Evolutionary conservation across 92 coral and sea anemone species (phyloP), one percentile per base, ranked within the genome.

Genomic region (Bergia sp.): DNA sequence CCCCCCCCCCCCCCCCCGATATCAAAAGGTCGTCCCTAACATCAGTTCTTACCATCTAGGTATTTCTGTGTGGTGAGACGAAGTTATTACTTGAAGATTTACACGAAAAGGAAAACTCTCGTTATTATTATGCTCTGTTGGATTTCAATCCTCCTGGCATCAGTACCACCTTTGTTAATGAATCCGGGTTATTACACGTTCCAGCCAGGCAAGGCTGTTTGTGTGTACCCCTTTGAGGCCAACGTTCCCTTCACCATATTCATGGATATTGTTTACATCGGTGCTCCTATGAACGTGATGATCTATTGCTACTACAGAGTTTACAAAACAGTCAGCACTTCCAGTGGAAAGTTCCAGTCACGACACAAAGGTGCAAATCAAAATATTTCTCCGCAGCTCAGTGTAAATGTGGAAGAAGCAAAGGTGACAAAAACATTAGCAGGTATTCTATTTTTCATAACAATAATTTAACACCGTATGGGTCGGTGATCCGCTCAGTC

Each of bases 191-290:
- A 93, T 9, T 94, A 89, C 90, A 67, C 90, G 5, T 94, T 94
- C 76, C 96, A 92, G 65, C 94, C 96, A 0, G 96, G 96, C 1
- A 94, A 94, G 86, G 95, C 92, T 10, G 93, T 94, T 94, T 94
- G 97, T 67, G 39, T 94, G 36, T 93, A 93, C 89, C 89, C 96
- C n/a, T 94, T 94, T 39, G 92, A 94, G 76, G 88, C 92, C 21
- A 89, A 94, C 86, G 55, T 92, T 8, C 90, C 88, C 18, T 92
- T 90, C 69, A 94, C 96, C 0, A 85, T 91, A 20, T 90, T 89
- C 72, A 85, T 94, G 47, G 94, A 90, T 61, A 65, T 82, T 0
- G 92, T 92, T 47, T 92, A 90, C 79, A 77, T 94, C 11, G 94
- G 76, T 42, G 41, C 79, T 0, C 92, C 96, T 37, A 79, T 94